Conservation (phyloP, 1,140 invertebrate species). For the Temnothorax longispinosus region DNA sequence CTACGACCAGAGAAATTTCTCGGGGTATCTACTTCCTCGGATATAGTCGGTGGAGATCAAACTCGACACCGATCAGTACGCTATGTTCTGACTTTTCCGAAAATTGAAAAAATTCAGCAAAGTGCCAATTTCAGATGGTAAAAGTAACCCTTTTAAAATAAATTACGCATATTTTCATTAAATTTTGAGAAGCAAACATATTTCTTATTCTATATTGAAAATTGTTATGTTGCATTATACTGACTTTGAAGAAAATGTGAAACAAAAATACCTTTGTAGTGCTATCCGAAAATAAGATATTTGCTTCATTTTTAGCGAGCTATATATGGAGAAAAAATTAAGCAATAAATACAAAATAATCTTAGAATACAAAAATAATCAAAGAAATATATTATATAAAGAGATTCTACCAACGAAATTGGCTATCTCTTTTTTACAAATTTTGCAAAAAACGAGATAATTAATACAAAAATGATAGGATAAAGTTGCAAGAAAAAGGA, state of each 20-base stretch:
- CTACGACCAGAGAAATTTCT: slow-evolving; percentile 32
- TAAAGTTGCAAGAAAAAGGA: neutral
- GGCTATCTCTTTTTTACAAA: neutral
- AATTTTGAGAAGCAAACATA: neutral
- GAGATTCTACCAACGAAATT: no score
- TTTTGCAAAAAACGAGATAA: neutral
- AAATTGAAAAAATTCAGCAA: slow-evolving; percentile 26
- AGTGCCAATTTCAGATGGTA: neutral
- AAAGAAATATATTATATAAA: neutral
- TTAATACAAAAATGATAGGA: slow-evolving; percentile 16
- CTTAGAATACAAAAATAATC: neutral
- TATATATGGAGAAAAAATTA: neutral
- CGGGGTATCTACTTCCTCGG: slow-evolving; percentile 1
- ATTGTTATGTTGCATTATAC: neutral
- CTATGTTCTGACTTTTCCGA: neutral
- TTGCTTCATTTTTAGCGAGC: neutral
- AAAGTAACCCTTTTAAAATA: neutral
- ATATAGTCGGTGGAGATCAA: slow-evolving; percentile 27
- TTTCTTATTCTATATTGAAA: slow-evolving; percentile 1
- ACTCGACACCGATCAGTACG: neutral
- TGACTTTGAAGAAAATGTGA: neutral
- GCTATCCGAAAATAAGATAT: neutral
- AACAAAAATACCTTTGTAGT: neutral
- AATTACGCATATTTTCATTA: neutral
- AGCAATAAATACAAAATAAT: neutral